Percentiles rank a stretch among this genome's conserved stretches.
phyloP scores from a whole-genome alignment of 2,797 vertebrate species.

The Enteromius afrohamiltoni region DNA sequence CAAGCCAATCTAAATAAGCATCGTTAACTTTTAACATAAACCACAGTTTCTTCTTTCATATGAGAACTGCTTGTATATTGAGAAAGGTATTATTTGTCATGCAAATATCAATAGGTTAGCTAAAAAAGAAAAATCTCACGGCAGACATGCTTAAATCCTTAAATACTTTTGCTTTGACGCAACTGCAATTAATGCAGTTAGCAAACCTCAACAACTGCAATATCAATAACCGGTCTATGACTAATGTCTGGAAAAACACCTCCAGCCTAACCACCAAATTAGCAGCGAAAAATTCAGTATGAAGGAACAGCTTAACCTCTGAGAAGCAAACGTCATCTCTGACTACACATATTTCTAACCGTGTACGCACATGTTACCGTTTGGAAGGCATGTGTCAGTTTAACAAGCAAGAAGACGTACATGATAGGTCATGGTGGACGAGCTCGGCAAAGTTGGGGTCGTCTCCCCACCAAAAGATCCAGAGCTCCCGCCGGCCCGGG shows the following conservation, averaged over 20 bases:
- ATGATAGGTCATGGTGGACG: constrained; percentile 95
- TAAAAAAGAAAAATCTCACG: neutral
- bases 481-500: constrained; percentile 94
- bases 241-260: constrained; percentile 28
- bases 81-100: neutral
- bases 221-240: constrained; percentile 12
- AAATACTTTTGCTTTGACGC: neutral
- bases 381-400: neutral
- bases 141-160: neutral
- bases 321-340: neutral
- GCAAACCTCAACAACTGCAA: constrained; percentile 17
- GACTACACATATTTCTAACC: neutral
- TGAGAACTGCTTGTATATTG: neutral
- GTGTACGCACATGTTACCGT: neutral
- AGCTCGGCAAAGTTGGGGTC: constrained; percentile 97
- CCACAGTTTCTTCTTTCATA: neutral
- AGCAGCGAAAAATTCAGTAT: neutral
- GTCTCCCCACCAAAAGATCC: constrained; percentile 99
- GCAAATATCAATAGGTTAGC: neutral
- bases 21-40: neutral
- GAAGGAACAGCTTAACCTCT: neutral
- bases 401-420: constrained; percentile 75
- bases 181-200: constrained; percentile 19
- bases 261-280: constrained; percentile 25
- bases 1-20: neutral